A percentile compares a stretch with the other conserved stretches of the same genome.
Evolutionary conservation across 2,888 invertebrate genomes (phyloP).

Genomic region (Diploptera punctata): DNA sequence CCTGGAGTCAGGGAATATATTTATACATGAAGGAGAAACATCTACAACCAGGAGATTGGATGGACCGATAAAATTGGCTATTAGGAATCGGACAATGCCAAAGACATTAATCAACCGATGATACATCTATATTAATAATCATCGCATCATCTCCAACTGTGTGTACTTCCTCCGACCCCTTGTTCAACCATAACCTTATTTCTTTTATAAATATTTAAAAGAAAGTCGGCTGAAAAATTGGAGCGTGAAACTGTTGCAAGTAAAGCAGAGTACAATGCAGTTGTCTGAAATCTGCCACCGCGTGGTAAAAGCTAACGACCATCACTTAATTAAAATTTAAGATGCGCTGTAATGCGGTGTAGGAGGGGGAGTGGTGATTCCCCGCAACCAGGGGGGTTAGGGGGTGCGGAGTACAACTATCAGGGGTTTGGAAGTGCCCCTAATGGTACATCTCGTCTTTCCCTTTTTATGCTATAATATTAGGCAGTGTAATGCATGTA

Average conservation of each 20-base stretch:
- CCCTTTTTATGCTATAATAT: neutral
- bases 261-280: neutral
- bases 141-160: too few species aligned
- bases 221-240: neutral
- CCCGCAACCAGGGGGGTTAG: neutral
- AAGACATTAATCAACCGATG: too few species aligned
- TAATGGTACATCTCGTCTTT: conserved; percentile 13
- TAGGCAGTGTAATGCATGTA: conserved; percentile 33
- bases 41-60: too few species aligned
- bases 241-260: neutral
- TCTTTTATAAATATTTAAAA: too few species aligned
- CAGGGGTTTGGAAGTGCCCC: neutral
- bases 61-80: too few species aligned
- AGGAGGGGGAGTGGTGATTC: conserved; percentile 5
- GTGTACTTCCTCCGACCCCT: too few species aligned
- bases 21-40: too few species aligned
- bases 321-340: conserved; percentile 39
- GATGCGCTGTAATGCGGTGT: conserved; percentile 33
- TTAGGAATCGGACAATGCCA: too few species aligned
- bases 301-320: conserved; percentile 22
- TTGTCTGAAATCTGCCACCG: conserved; percentile 1
- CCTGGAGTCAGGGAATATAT: too few species aligned
- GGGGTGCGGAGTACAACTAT: conserved; percentile 6
- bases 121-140: too few species aligned
- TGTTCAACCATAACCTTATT: too few species aligned